Evolutionary conservation across 2,113 vertebrate genomes (phyloP), one percentile per base, ranked within the genome.

Genomic region (Zootoca vivipara): DNA sequence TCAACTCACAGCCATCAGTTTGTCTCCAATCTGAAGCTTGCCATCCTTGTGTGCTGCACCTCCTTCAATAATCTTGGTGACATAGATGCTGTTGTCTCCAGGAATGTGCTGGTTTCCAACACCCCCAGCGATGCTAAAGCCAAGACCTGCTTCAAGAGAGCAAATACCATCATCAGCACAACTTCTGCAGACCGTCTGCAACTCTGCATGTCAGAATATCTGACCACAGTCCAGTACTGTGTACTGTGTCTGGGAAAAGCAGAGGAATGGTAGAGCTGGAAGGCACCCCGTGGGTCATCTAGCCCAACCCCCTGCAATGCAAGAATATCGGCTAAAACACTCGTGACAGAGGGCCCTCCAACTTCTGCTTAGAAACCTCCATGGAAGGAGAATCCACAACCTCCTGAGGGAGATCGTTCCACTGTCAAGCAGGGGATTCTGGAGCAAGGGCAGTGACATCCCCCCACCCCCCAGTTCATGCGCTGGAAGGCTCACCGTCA

Each of bases 81-180:
- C 99, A 73, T 99, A 99, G 96, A 99, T 99, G 96, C 99, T 98
- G 97, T 99, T 99, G 96, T 99, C 99, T 1, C 99, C 99, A 8
- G 99, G 99, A 96, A 99, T 99, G 96, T 99, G 99, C 95, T 99
- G 99, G 96, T 99, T 99, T 89, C 99, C 99, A 80, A 99, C 98
- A 56, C 99, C 99, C 16, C 99, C 99, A 18, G 99, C 99, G 96
- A 99, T 99, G 95, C 99, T 99, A 96, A 99, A 99, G 42, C 99
- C 99, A 18, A 99, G 98, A 96, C 99, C 99, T 99, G 96, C 33
- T 94, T 92, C 70, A 95, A 92, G 69, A 91, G 0, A 93, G 90
- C 3, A 13, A 18, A 73, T 33, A 15, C 46, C 1, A 0, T 62
- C 2, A 0, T 72, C 67, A 91, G 64, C 16, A 1, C 40, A 75